These are phyloP conservation scores for Zosterops hypoxanthus DNA, from an alignment of 2,113 vertebrate genomes.

Conservation along the genomic window DNA sequence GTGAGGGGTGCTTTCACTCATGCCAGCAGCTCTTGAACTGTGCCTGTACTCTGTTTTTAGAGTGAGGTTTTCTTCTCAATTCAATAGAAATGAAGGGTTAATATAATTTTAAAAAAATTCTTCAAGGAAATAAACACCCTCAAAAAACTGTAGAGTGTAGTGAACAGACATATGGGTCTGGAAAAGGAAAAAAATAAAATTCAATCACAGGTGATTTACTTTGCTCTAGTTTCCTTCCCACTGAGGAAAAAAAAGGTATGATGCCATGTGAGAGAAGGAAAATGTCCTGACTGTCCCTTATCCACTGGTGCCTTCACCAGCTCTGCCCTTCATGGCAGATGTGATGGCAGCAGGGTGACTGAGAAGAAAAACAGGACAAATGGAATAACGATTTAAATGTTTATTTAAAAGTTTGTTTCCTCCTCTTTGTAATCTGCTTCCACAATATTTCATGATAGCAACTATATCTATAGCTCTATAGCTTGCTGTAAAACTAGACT, in stretches of 20 bases:
- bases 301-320: not conserved
- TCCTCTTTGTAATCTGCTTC: not conserved
- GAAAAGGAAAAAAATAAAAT: not conserved
- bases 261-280: not conserved
- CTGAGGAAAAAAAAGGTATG: not conserved
- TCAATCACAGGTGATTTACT: not conserved
- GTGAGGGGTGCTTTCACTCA: not conserved
- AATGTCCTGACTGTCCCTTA: not conserved
- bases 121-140: not conserved
- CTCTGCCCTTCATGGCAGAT: not conserved
- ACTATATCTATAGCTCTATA: not conserved
- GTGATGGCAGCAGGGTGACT: not conserved
- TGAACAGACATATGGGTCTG: not conserved
- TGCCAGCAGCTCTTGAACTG: not conserved
- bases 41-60: not conserved
- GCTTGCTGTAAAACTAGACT: not conserved
- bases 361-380: not conserved
- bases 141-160: not conserved
- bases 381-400: not conserved
- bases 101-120: not conserved
- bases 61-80: not conserved
- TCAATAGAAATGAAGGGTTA: not conserved
- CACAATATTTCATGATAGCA: not conserved
- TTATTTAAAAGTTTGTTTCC: not conserved
- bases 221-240: not conserved